A percentile compares a stretch with the other conserved stretches of the same genome.
phyloP scores from a whole-genome alignment of 2,888 invertebrate species.

The Pammene fasciana region DNA sequence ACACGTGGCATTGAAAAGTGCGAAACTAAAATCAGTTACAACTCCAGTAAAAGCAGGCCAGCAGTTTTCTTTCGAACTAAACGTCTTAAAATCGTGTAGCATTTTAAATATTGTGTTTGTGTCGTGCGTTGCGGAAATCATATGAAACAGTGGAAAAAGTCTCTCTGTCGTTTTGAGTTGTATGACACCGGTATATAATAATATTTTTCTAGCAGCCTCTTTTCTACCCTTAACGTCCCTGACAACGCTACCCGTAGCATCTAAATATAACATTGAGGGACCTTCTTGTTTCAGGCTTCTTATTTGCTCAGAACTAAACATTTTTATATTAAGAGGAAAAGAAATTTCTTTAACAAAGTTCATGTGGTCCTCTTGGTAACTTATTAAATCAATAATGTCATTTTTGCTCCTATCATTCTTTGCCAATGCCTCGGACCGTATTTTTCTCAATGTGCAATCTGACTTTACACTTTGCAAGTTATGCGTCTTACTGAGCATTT shows the following conservation, averaged over 20 bases:
- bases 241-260: conserved; percentile 9
- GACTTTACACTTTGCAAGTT: conserved; percentile 10
- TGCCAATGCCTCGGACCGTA: conserved; percentile 10
- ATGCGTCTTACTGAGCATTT: not conserved
- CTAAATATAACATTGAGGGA: conserved; percentile 8
- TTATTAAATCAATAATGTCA: conserved; percentile 15
- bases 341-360: conserved; percentile 7
- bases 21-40: conserved; percentile 18
- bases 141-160: conserved; percentile 20
- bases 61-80: not conserved
- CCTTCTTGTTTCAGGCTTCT: not conserved
- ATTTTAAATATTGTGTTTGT: too few relatives aligned
- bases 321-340: conserved; percentile 17
- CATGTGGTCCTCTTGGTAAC: not conserved
- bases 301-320: conserved; percentile 3
- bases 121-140: conserved; percentile 18
- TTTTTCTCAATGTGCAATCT: conserved; percentile 15
- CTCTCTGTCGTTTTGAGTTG: conserved; percentile 3
- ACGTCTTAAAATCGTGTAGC: conserved; percentile 21
- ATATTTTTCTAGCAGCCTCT: not conserved
- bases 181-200: conserved; percentile 13
- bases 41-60: conserved; percentile 25
- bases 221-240: not conserved
- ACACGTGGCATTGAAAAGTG: conserved; percentile 17
- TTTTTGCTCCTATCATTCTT: conserved; percentile 3